Evolutionary conservation across 2,113 vertebrate species (phyloP).

Genomic region (Elephas maximus): DNA sequence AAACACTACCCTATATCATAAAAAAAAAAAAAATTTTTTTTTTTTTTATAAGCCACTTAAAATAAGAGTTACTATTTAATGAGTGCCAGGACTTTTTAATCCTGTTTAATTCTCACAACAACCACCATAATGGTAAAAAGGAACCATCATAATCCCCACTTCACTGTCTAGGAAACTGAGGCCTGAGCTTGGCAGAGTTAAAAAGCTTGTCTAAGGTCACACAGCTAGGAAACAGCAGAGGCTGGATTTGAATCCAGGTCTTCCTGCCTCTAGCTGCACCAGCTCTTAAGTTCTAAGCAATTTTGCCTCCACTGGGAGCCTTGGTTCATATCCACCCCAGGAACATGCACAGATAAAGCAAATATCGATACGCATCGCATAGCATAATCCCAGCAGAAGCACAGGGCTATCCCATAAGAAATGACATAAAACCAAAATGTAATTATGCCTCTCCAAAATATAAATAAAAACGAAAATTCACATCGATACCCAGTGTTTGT

Average conservation of each 20-base stretch:
- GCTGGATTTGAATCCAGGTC: constrained; percentile 20
- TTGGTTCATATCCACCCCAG: constrained; percentile 11
- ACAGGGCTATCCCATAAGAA: constrained; percentile 67
- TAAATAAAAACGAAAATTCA: constrained; percentile 68
- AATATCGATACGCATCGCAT: constrained; percentile 70
- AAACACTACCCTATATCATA: constrained; percentile 41
- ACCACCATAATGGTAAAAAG: background rate
- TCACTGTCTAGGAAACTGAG: constrained; percentile 56
- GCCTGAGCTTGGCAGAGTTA: background rate
- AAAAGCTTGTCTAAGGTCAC: constrained; percentile 40
- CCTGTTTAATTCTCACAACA: constrained; percentile 48
- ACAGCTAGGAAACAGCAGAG: background rate
- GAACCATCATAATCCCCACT: background rate
- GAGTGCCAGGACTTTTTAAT: background rate
- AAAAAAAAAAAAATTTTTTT: too few species aligned
- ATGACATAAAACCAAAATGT: constrained; percentile 78
- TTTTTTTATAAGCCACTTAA: background rate
- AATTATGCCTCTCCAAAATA: constrained; percentile 71
- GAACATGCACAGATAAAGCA: constrained; percentile 60
- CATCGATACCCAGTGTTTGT: constrained; percentile 64
- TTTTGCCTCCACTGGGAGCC: constrained; percentile 34
- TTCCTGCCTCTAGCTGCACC: constrained; percentile 50
- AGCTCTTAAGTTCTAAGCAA: constrained; percentile 39
- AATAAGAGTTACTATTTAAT: constrained; percentile 33
- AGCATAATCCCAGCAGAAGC: constrained; percentile 48